These are phyloP conservation scores for Sinocyclocheilus anophthalmus DNA, from an alignment of 2,113 vertebrate genomes.

Conservation along the genomic window DNA sequence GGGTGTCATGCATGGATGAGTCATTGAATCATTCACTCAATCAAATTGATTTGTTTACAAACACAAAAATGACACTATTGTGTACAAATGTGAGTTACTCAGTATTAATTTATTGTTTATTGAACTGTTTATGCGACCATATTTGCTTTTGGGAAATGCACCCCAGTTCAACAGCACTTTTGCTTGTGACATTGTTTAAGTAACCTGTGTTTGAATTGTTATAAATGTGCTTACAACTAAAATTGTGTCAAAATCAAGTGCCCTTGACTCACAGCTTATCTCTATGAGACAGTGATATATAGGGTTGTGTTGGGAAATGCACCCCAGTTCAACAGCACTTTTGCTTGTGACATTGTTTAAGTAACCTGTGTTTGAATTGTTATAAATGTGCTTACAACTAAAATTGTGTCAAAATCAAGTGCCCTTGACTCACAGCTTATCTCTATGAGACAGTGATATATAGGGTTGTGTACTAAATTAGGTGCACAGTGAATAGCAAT, in stretches of 20 bases:
- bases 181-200: neutral
- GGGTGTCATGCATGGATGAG: too few species aligned
- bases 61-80: neutral
- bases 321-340: neutral
- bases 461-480: conserved; percentile 14
- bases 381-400: conserved; percentile 1
- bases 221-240: neutral
- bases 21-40: too few species aligned
- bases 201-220: neutral
- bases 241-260: neutral
- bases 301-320: too few species aligned
- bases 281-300: neutral
- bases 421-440: neutral
- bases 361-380: neutral
- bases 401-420: neutral
- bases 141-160: too few species aligned
- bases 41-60: too few species aligned
- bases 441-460: neutral
- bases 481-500: conserved; percentile 11
- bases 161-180: neutral
- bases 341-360: neutral
- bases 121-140: neutral
- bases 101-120: neutral
- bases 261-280: neutral
- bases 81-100: neutral